Evolutionary conservation across 2,797 vertebrate genomes (phyloP), one percentile per base, ranked within the genome.

Genomic region (Coreius guichenoti): DNA sequence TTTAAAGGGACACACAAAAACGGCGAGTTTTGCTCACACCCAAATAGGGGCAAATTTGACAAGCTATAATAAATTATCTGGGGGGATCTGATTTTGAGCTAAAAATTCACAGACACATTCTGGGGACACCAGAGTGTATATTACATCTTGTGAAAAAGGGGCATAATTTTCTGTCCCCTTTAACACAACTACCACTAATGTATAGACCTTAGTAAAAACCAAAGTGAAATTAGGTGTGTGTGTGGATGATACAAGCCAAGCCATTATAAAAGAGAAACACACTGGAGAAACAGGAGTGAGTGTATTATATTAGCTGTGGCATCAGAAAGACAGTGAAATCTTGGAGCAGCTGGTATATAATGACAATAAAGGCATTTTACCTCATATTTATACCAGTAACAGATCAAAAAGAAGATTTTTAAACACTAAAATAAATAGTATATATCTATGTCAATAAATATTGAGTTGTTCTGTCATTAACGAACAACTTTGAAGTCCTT

Each of bases 361-460:
- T 14, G 47, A 2, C 11, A 75, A 75, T 49, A 54, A 54, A 75
- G 29, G 5, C 17, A 19, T 74, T 74, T 51, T 23, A 7, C 19
- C 31, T n/a, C 5, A 73, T 63, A 33, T 23, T 47, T 31, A 45
- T 47, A 63, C 13, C 54, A 73, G 51, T 47, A 61, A 73, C 36
- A 47, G 98, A 96, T 97, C 98, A 92, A 11, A 77, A 90, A 29
- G 26, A 54, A 74, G 6, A 82, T 26, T 11, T 61, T 69, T 31
- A 80, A 84, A 84, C 31, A 51, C 58, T 80, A 82, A 84, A 47
- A 81, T 63, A 29, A 85, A 81, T 80, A 83, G 45, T 19, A 13
- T 21, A 33, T 31, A 8, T 78, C 26, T 68, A 39, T 49, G 12
- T 51, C 0, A 72, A 49, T 75, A 67, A 26, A 47, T 56, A 63